Evolutionary conservation across 1,140 invertebrate species (phyloP).

Genomic region (Drosophila lowei): DNA sequence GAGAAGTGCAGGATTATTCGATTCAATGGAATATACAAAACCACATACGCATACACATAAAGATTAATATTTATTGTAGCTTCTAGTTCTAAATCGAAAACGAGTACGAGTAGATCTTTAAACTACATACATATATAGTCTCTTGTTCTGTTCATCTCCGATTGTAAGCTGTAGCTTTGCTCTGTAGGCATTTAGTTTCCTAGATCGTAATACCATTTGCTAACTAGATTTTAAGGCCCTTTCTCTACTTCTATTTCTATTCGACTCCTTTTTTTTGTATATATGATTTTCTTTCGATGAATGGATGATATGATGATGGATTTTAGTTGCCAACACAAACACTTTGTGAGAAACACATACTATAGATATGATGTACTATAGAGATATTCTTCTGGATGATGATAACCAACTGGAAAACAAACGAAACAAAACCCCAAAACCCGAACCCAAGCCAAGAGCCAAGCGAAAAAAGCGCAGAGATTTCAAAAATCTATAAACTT

Average conservation of each 20-base stretch:
- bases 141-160: constrained; percentile 47
- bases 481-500: constrained; percentile 80
- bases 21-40: constrained; percentile 6
- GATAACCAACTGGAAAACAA: constrained; percentile 36
- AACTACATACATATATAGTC: constrained; percentile 57
- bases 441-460: constrained; percentile 66
- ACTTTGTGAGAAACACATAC: constrained; percentile 52
- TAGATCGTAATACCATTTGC: constrained; percentile 53
- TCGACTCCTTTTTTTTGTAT: constrained; percentile 54
- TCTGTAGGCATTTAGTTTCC: constrained; percentile 76
- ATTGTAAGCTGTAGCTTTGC: constrained; percentile 73
- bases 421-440: too few species aligned
- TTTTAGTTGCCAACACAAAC: constrained; percentile 66
- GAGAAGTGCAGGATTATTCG: constrained; percentile 22
- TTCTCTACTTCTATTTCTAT: constrained; percentile 23
- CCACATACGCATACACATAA: constrained; percentile 42
- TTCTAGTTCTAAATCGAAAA: constrained; percentile 50
- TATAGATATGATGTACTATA: constrained; percentile 21
- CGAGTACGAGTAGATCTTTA: constrained; percentile 19
- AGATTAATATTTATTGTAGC: constrained; percentile 78
- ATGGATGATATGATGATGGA: constrained; percentile 37
- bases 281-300: constrained; percentile 52
- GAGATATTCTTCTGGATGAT: constrained; percentile 50
- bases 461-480: constrained; percentile 72
- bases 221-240: constrained; percentile 60